phyloP scores from a whole-genome alignment of 2,888 invertebrate species.

The Gonocerus acuteangulatus region DNA sequence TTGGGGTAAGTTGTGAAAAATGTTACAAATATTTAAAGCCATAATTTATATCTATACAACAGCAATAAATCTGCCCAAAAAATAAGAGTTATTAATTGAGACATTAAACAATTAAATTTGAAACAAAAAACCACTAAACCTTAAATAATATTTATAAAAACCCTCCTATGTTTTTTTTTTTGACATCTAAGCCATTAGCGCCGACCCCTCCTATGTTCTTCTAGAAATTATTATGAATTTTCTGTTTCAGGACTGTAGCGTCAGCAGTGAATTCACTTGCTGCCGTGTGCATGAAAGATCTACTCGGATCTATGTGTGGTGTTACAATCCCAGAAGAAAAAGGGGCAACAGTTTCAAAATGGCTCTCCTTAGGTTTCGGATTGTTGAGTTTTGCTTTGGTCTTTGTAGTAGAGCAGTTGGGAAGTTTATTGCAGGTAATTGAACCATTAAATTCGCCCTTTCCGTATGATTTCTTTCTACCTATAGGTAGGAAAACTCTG shows the following conservation, averaged over 20 bases:
- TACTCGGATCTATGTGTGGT: conserved; percentile 63
- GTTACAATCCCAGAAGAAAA: conserved; percentile 63
- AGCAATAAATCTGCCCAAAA: too few relatives aligned
- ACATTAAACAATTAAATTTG: too few relatives aligned
- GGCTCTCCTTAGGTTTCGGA: conserved; percentile 64
- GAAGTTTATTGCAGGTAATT: conserved; percentile 73
- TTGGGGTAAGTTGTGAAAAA: conserved; percentile 63
- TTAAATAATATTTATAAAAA: too few relatives aligned
- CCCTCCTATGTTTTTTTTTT: too few relatives aligned
- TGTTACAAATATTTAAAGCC: too few relatives aligned
- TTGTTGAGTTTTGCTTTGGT: conserved; percentile 69
- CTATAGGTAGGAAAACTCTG: too few relatives aligned
- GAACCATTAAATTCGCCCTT: not conserved
- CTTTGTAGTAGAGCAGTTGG: conserved; percentile 77
- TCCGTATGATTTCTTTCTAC: not conserved
- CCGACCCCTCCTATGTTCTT: too few relatives aligned
- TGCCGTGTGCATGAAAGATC: conserved; percentile 83
- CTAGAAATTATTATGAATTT: too few relatives aligned
- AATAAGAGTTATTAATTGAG: too few relatives aligned
- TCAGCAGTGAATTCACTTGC: conserved; percentile 90
- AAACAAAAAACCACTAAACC: too few relatives aligned
- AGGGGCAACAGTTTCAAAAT: conserved; percentile 64
- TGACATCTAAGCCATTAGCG: too few relatives aligned
- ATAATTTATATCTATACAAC: too few relatives aligned
- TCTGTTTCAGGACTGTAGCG: conserved; percentile 70